phyloP scores from a whole-genome alignment of 2,888 invertebrate genomes.

The Phorcus lineatus region DNA sequence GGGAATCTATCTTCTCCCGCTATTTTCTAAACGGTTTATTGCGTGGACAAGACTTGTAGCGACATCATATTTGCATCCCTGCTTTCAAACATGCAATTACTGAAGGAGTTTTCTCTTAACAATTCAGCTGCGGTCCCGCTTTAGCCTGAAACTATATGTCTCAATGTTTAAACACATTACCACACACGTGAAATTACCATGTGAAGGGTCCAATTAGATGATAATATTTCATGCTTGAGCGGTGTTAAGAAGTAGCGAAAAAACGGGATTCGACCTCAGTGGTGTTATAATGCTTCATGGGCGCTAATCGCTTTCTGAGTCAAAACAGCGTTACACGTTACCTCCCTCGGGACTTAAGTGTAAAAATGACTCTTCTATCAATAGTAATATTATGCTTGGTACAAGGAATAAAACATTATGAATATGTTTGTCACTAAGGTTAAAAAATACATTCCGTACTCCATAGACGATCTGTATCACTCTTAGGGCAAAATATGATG shows the following conservation, averaged over 20 bases:
- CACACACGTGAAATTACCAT: slow-evolving; percentile 14
- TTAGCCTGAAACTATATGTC: neutral
- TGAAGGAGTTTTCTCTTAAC: neutral
- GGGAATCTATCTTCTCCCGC: neutral
- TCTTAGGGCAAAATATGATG: no score
- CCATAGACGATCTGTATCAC: no score
- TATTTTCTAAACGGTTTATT: slow-evolving; percentile 8
- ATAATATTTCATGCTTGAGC: slow-evolving; percentile 11
- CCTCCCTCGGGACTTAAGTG: neutral
- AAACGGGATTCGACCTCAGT: slow-evolving; percentile 9
- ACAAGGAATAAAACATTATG: no score
- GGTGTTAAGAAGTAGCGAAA: slow-evolving; percentile 13
- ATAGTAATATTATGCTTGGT: no score
- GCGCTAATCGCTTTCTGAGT: neutral
- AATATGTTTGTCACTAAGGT: no score
- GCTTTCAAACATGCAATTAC: neutral
- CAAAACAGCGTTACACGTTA: neutral
- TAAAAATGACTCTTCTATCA: no score
- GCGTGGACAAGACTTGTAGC: neutral
- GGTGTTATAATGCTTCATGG: neutral
- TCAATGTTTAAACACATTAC: slow-evolving; percentile 1
- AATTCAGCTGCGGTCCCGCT: neutral
- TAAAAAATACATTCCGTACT: no score
- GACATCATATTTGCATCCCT: neutral
- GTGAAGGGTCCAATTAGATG: slow-evolving; percentile 11